Conservation (phyloP, 2,888 invertebrate genomes). For the Tubulanus polymorphus region DNA sequence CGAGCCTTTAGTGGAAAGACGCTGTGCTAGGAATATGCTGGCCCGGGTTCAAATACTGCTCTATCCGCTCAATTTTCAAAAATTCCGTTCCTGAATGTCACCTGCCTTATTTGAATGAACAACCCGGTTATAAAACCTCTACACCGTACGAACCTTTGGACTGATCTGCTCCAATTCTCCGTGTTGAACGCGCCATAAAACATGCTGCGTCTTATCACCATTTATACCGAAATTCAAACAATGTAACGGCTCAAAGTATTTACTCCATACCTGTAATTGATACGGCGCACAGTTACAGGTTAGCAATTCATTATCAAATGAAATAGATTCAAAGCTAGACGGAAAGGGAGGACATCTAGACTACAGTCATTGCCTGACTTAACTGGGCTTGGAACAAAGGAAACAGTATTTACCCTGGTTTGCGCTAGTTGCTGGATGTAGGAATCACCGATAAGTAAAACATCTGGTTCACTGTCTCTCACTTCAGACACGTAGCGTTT, state of each 20-base stretch:
- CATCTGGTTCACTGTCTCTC: conserved; percentile 86
- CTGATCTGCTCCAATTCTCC: conserved; percentile 82
- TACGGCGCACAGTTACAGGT: too few species aligned
- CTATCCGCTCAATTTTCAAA: too few species aligned
- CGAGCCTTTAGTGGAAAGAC: too few species aligned
- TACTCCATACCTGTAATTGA: conserved; percentile 68
- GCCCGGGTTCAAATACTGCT: too few species aligned
- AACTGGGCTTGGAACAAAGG: conserved; percentile 1
- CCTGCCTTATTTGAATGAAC: too few species aligned
- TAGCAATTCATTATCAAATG: too few species aligned
- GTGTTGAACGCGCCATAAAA: conserved; percentile 84
- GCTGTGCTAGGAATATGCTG: too few species aligned
- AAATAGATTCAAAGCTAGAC: not conserved
- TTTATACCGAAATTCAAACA: conserved; percentile 88
- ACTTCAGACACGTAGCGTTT: conserved; percentile 79
- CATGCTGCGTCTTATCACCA: conserved; percentile 81
- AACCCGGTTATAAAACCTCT: not conserved
- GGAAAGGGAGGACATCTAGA: not conserved
- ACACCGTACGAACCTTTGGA: conserved; percentile 66
- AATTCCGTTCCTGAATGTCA: too few species aligned
- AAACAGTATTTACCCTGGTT: conserved; percentile 59
- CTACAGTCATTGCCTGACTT: not conserved
- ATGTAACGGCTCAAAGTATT: conserved; percentile 86
- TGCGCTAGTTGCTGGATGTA: conserved; percentile 77
- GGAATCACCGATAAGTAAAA: conserved; percentile 86